Evolutionary conservation across 2,113 vertebrate genomes (phyloP).

Genomic region (Cyanoliseus patagonus): DNA sequence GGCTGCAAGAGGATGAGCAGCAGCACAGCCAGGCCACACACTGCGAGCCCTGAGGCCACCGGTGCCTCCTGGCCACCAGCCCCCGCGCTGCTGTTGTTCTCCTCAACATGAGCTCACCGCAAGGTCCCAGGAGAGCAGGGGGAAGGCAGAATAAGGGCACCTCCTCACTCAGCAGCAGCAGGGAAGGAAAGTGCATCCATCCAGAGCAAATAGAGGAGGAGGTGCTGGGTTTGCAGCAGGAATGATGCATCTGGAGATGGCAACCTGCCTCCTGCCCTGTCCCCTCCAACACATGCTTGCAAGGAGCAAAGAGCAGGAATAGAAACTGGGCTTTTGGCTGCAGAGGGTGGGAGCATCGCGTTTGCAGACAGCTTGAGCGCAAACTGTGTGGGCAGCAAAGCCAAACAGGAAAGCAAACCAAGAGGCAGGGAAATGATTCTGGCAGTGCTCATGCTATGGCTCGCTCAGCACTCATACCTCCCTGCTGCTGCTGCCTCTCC

Average conservation of each 20-base stretch:
- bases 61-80: neutral
- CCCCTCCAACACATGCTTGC: neutral
- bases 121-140: neutral
- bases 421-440: neutral
- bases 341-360: neutral
- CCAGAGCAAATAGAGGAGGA: neutral
- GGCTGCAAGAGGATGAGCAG: neutral
- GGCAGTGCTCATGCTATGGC: neutral
- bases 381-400: slow-evolving; percentile 37
- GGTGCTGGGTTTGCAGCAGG: neutral
- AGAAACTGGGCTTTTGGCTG: neutral
- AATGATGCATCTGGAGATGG: neutral
- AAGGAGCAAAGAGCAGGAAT: neutral
- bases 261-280: neutral
- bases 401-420: slow-evolving; percentile 37
- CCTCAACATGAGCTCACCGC: neutral
- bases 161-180: neutral
- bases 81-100: neutral
- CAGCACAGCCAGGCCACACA: slow-evolving; percentile 29
- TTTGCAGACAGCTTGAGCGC: neutral
- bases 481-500: slow-evolving; percentile 20
- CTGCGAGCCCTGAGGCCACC: neutral
- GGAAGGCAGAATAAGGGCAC: neutral
- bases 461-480: neutral
- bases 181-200: neutral